Base-by-base conservation (phyloP, 2,888 invertebrate species). In the Dasypogon diadema region DNA sequence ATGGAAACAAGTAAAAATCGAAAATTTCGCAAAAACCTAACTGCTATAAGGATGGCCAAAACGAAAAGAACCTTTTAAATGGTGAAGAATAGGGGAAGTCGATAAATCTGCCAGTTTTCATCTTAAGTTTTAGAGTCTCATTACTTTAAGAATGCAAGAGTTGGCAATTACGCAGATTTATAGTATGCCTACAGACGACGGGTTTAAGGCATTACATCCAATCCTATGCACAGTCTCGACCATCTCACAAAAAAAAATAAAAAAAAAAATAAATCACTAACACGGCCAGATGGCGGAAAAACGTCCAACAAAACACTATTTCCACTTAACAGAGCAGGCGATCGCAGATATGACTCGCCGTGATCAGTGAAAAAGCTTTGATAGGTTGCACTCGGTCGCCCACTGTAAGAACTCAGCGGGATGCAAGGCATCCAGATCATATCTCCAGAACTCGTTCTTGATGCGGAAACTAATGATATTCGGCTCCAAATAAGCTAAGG, bases 121-220 rank as follows among this genome's bases (percentile, higher is more conserved):
- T 70, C 34, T 70, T 54, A 54, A 34, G 54, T 54, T 70, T 14
- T 16, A 8, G 30, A 21, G 54, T 63, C 26, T 63, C 60, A 74
- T 60, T 74, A 60, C 26, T 60, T 60, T 30, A 34, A 74, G 74
- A 74, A 58, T 60, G 58, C 58, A 73, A 46, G 73, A 74, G 58
- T 51, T 74, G 74, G 74, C 60, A 74, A 74, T 74, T 74, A 74
- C 48, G 22, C 74, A 60, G 74, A 74, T 74, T 74, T 74, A 74
- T 74, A 74, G 73, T 6, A n/a, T 73, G 56, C 24, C 73, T 22
- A 6, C 42, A 46, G 70, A 54, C 54, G 18, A 54, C 18, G 54
- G 70, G 54, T 65, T 21, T 24, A 21, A 54, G 30, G 30, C 26
- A 26, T 8, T 16, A 63, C 16, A 34, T 63, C 14, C 51, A 54